These are phyloP conservation scores for Drosophila longiperda DNA, from an alignment of 2,888 invertebrate genomes.

Conservation along the genomic window DNA sequence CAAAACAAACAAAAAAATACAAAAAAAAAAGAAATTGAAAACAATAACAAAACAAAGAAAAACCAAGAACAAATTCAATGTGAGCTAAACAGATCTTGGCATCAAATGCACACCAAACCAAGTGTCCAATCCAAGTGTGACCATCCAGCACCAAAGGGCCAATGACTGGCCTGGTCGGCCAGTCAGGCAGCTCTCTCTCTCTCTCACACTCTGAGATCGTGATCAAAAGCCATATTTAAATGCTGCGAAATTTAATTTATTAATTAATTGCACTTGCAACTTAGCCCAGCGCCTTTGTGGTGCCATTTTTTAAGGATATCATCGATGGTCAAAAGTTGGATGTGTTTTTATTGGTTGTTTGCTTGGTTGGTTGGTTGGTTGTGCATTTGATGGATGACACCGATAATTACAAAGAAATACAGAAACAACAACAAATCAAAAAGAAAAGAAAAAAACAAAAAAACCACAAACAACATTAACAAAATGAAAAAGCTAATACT, in stretches of 20 bases:
- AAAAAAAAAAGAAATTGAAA: conserved; percentile 19
- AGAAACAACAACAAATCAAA: conserved; percentile 19
- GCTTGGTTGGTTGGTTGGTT: conserved; percentile 1
- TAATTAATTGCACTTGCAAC: conserved; percentile 2
- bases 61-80: conserved; percentile 42
- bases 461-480: conserved; percentile 17
- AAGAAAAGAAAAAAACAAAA: conserved; percentile 13
- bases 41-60: conserved; percentile 35
- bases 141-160: not conserved
- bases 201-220: not conserved
- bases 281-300: conserved; percentile 2
- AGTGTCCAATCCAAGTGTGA: not conserved
- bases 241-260: conserved; percentile 16
- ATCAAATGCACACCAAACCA: conserved; percentile 18
- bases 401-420: conserved; percentile 28
- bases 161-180: not conserved
- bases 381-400: conserved; percentile 32
- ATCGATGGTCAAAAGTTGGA: not conserved
- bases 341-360: not conserved
- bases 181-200: not conserved
- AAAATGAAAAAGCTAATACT: conserved; percentile 35
- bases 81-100: conserved; percentile 27
- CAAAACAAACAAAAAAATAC: conserved; percentile 29
- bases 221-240: conserved; percentile 40
- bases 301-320: conserved; percentile 3